A percentile compares a stretch with the other conserved stretches of the same genome.
phyloP scores from a whole-genome alignment of 1,140 invertebrate genomes.

The Drosophila punjabiensis region DNA sequence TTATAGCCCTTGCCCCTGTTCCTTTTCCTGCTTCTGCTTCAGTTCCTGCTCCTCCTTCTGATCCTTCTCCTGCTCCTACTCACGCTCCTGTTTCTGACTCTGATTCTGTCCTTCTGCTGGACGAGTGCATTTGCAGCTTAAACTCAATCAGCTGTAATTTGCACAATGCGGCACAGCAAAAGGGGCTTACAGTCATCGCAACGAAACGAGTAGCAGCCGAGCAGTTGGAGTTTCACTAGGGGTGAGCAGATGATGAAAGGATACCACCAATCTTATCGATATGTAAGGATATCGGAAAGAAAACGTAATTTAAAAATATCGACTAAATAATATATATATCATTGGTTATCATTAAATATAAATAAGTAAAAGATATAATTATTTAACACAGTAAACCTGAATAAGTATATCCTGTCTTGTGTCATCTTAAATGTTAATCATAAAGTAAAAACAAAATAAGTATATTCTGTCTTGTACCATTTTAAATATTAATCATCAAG shows the following conservation, averaged over 20 bases:
- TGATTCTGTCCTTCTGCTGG: slow-evolving; percentile 28
- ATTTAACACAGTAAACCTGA: too few species aligned
- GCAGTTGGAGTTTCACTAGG: slow-evolving; percentile 3
- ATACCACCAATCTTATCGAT: too few species aligned
- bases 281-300: too few species aligned
- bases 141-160: slow-evolving; percentile 78
- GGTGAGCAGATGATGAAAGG: neutral
- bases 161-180: slow-evolving; percentile 56
- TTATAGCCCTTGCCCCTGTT: slow-evolving; percentile 32
- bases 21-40: neutral
- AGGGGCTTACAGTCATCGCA: slow-evolving; percentile 53
- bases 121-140: slow-evolving; percentile 56
- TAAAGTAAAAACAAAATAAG: too few species aligned
- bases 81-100: slow-evolving; percentile 11
- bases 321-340: neutral
- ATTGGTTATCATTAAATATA: neutral
- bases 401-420: neutral
- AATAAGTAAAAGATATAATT: neutral
- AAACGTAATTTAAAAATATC: neutral
- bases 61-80: neutral
- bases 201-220: slow-evolving; percentile 33
- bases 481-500: neutral
- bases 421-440: neutral
- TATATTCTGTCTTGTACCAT: neutral
- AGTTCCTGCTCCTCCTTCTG: neutral